Conservation (phyloP, 2,797 vertebrate genomes). For the Knipowitschia caucasica region DNA sequence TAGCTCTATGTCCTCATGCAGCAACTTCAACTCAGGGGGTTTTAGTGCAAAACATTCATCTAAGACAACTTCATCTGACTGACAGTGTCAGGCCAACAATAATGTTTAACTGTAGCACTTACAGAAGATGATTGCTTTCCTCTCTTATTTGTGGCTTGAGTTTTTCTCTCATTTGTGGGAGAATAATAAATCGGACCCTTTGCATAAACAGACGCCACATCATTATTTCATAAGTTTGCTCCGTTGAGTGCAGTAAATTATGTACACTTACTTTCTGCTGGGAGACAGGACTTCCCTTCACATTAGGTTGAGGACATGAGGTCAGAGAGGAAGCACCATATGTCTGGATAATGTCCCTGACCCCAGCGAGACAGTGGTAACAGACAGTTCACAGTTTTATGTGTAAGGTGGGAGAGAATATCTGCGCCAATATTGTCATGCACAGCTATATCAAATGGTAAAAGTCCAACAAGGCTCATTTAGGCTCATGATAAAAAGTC, state of each 20-base stretch:
- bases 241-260: slow-evolving; percentile 65
- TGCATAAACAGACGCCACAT: slow-evolving; percentile 64
- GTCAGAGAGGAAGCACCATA: slow-evolving; percentile 32
- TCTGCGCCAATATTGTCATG: too few relatives aligned
- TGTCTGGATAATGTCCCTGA: slow-evolving; percentile 40
- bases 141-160: slow-evolving; percentile 34
- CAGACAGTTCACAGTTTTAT: background rate
- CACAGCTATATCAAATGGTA: too few relatives aligned
- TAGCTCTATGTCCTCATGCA: slow-evolving; percentile 32
- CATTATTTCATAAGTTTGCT: slow-evolving; percentile 74
- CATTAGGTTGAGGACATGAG: slow-evolving; percentile 47
- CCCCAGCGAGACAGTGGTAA: slow-evolving; percentile 19
- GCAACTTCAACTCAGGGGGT: slow-evolving; percentile 53
- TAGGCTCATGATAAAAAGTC: too few relatives aligned
- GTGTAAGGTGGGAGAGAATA: too few relatives aligned
- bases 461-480: too few relatives aligned
- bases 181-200: slow-evolving; percentile 66
- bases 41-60: slow-evolving; percentile 51
- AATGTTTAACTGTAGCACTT: slow-evolving; percentile 71
- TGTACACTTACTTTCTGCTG: slow-evolving; percentile 58
- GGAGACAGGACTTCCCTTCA: slow-evolving; percentile 38
- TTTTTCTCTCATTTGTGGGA: slow-evolving; percentile 57
- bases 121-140: slow-evolving; percentile 47
- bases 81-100: slow-evolving; percentile 69
- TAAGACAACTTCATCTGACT: slow-evolving; percentile 55